These are phyloP conservation scores for Hippocampus kuda DNA, from an alignment of 2,797 vertebrate genomes.

Conservation along the genomic window DNA sequence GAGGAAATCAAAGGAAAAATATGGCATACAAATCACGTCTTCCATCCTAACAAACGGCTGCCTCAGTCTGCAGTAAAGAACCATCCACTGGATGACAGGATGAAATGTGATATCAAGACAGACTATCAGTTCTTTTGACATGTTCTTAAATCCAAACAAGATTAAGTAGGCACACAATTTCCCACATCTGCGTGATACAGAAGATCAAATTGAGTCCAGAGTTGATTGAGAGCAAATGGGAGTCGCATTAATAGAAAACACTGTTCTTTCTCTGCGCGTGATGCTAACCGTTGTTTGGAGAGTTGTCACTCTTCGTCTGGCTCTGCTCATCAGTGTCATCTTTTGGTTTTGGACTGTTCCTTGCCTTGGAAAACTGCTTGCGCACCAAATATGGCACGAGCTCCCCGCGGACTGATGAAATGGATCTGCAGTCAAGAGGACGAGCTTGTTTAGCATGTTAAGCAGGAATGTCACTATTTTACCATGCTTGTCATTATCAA, in stretches of 20 bases:
- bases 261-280: neutral
- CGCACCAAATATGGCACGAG: conserved; percentile 87
- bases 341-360: conserved; percentile 63
- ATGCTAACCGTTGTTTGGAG: conserved; percentile 65
- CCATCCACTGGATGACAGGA: neutral
- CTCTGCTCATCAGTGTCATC: conserved; percentile 59
- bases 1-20: no score
- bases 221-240: neutral
- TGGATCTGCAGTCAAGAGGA: conserved; percentile 63
- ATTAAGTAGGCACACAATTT: neutral
- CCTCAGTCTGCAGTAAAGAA: neutral
- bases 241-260: neutral
- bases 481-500: neutral
- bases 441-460: neutral
- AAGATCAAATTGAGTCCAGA: neutral
- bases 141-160: neutral
- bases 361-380: conserved; percentile 84
- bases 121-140: neutral
- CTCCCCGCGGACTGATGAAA: conserved; percentile 90
- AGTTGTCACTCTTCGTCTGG: conserved; percentile 72
- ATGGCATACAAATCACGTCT: no score
- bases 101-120: neutral
- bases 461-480: neutral
- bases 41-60: neutral
- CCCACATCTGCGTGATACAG: neutral